These are phyloP conservation scores for Lutjanus campechanus DNA, from an alignment of 2,797 vertebrate genomes.

Conservation along the genomic window DNA sequence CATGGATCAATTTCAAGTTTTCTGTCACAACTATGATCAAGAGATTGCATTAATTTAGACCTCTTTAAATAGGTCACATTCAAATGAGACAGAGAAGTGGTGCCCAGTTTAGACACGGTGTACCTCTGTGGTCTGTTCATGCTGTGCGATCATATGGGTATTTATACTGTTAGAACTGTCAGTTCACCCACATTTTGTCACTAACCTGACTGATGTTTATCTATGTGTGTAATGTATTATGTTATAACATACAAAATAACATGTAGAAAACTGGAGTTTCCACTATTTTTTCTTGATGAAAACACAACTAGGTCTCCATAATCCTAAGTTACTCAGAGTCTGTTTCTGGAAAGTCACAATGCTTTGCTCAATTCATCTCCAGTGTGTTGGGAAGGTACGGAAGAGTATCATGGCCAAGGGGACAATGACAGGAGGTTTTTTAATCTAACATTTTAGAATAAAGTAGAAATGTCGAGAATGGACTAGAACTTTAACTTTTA, in stretches of 20 bases:
- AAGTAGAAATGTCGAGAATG: no score
- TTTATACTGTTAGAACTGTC: background rate
- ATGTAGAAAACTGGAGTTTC: background rate
- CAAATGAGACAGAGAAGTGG: constrained; percentile 30
- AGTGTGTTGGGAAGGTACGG: background rate
- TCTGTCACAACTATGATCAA: constrained; percentile 67
- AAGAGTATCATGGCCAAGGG: no score
- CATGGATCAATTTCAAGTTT: constrained; percentile 73
- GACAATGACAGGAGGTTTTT: no score
- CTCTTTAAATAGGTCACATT: constrained; percentile 57
- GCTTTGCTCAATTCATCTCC: background rate
- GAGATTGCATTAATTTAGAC: constrained; percentile 54
- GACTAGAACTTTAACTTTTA: no score
- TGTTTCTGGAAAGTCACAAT: background rate
- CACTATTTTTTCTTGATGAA: background rate
- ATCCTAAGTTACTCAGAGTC: background rate
- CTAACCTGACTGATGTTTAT: background rate
- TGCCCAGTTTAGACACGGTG: background rate
- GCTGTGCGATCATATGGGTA: background rate
- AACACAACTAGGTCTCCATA: background rate
- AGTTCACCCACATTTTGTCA: background rate
- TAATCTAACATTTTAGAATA: no score
- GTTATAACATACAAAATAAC: background rate
- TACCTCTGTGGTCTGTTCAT: background rate
- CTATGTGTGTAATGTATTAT: background rate